phyloP scores from a whole-genome alignment of 1,140 invertebrate genomes.

The Drosophila lacteicornis region DNA sequence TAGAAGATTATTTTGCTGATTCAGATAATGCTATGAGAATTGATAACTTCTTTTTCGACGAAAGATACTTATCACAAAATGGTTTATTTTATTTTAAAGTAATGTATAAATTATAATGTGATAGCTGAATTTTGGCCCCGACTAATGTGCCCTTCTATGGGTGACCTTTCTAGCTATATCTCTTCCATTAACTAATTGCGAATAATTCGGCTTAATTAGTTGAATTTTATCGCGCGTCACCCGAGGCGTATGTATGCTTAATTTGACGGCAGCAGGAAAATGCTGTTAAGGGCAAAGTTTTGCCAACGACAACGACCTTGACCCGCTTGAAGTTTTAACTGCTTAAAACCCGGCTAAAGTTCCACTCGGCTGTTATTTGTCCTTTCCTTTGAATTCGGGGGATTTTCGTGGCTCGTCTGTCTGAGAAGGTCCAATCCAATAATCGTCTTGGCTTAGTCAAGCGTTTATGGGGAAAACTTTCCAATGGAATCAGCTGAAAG shows the following conservation, averaged over 20 bases:
- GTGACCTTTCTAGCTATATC: neutral
- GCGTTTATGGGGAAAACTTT: constrained; percentile 14
- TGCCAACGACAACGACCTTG: constrained; percentile 24
- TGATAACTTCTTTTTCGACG: too few relatives aligned
- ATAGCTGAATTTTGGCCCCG: neutral
- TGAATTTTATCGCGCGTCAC: constrained; percentile 29
- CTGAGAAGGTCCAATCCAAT: constrained; percentile 17
- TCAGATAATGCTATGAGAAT: too few relatives aligned
- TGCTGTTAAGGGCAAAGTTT: constrained; percentile 12
- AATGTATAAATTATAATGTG: neutral
- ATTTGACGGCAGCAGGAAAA: constrained; percentile 35
- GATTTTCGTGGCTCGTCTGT: constrained; percentile 15
- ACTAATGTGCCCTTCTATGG: neutral
- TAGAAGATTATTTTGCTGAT: too few relatives aligned
- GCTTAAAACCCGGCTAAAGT: constrained; percentile 15
- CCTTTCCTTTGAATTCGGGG: constrained; percentile 2
- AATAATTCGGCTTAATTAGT: constrained; percentile 43
- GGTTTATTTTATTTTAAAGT: too few relatives aligned
- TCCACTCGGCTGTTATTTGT: constrained; percentile 10
- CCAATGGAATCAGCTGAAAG: constrained; percentile 6
- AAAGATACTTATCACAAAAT: too few relatives aligned
- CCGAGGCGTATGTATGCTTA: constrained; percentile 24
- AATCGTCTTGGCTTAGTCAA: constrained; percentile 27
- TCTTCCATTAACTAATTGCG: constrained; percentile 45
- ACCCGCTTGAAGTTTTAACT: constrained; percentile 38